Evolutionary conservation across 2,797 vertebrate species (phyloP).

Genomic region (Pseudomugil tenellus): DNA sequence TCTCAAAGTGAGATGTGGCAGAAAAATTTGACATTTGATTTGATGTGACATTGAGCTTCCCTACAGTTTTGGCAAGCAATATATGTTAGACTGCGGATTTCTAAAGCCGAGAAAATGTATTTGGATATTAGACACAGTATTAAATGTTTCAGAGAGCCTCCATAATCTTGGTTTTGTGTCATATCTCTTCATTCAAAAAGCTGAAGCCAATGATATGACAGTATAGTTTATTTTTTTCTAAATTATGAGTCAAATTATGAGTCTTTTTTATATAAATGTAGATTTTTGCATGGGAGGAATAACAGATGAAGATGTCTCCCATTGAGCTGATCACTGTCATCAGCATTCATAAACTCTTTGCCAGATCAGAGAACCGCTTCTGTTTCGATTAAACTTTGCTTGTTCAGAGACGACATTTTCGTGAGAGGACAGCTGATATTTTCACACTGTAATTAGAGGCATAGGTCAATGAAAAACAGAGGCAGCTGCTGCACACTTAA

Average conservation of each 20-base stretch:
- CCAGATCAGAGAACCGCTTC: constrained; percentile 55
- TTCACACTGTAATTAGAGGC: constrained; percentile 74
- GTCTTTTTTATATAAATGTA: not conserved
- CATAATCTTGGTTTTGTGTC: not conserved
- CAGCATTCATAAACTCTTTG: constrained; percentile 63
- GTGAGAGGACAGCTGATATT: constrained; percentile 73
- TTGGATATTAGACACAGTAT: not conserved
- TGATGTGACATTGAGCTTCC: constrained; percentile 13
- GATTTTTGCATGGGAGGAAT: not conserved
- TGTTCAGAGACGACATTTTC: constrained; percentile 66
- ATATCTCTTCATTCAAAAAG: not conserved
- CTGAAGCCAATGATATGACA: not conserved
- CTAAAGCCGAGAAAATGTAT: constrained; percentile 21
- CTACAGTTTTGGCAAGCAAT: constrained; percentile 23
- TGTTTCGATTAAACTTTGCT: constrained; percentile 78
- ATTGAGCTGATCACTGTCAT: constrained; percentile 28
- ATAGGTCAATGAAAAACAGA: constrained; percentile 71
- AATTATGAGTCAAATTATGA: not conserved
- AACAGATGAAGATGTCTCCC: constrained; percentile 15
- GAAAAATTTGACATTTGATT: constrained; percentile 44
- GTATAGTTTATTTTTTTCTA: not conserved
- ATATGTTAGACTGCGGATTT: constrained; percentile 7
- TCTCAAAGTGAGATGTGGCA: constrained; percentile 9
- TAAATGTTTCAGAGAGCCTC: not conserved
- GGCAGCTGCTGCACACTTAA: constrained; percentile 31